phyloP scores from a whole-genome alignment of 2,113 vertebrate genomes.

The Polypterus senegalus region DNA sequence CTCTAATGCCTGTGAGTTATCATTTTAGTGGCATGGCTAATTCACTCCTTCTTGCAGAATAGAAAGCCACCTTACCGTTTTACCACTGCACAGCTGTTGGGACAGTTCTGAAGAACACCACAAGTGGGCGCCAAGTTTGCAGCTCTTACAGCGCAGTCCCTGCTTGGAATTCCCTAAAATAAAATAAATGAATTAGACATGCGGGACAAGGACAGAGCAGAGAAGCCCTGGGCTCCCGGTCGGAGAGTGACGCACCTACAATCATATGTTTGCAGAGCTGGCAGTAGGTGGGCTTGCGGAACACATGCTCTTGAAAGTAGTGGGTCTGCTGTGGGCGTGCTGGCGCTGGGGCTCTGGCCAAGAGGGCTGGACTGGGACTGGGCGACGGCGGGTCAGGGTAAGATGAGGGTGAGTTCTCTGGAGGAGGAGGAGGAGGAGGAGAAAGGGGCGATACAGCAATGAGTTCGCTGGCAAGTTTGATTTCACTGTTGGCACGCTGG shows the following conservation, averaged over 20 bases:
- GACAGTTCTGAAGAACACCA: conserved; percentile 81
- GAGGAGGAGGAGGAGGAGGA: conserved; percentile 48
- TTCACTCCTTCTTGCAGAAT: neutral
- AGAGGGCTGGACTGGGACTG: conserved; percentile 38
- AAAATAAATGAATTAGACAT: neutral
- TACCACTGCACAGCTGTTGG: conserved; percentile 69
- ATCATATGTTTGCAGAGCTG: conserved; percentile 81
- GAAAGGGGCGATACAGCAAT: conserved; percentile 57
- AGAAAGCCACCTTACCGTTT: conserved; percentile 40
- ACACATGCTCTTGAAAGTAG: conserved; percentile 75
- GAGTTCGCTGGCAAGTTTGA: conserved; percentile 60
- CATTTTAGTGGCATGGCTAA: neutral
- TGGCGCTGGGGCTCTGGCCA: conserved; percentile 26
- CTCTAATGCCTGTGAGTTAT: neutral
- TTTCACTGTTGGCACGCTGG: conserved; percentile 68
- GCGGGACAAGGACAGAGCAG: no score
- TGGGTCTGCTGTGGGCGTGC: conserved; percentile 55
- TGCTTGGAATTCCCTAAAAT: conserved; percentile 77
- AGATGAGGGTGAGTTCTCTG: conserved; percentile 38
- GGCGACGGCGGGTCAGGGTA: conserved; percentile 40
- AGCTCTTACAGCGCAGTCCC: conserved; percentile 73
- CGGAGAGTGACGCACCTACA: conserved; percentile 54
- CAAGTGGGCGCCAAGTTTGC: conserved; percentile 76
- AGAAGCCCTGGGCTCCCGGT: no score
- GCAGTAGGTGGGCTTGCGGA: conserved; percentile 74